Evolutionary conservation across 2,888 invertebrate species (phyloP), one percentile per base, ranked within the genome.

Genomic region (Ariolimax columbianus): DNA sequence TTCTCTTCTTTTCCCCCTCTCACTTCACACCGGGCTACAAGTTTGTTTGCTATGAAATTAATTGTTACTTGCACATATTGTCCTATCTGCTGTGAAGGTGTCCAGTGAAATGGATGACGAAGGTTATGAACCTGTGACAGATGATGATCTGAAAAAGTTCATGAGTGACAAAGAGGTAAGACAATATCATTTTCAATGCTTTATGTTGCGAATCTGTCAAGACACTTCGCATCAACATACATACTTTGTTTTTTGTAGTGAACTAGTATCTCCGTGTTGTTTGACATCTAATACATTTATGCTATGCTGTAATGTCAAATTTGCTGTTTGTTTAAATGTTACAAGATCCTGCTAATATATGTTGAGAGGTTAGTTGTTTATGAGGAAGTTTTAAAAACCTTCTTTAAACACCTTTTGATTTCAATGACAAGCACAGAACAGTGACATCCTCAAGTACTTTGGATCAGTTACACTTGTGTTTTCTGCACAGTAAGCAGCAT

Each of bases 151-250:
- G 63, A 72, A 75, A 73, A 63, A 84, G 55, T 79, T 84, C 55
- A 79, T 84, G 80, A 80, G 43, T 63, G 84, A 84, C 38, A 84
- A 80, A 63, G 84, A 84, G 84, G 84, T 84, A 80, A 36, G 36
- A 47, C 23, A 38, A 78, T 63, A 63, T 59, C n/a, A 19, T 78
- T 55, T 38, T 68, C 30, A 6, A 70, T 33, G 30, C 30, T 17
- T 66, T 30, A 19, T 26, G 4, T 63, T 1, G 59, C n/a, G 59
- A n/a, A 63, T 7, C 47, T 47, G 3, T 63, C 23, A 55, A 19
- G 14, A 19, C 55, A 55, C 55, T 11, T 63, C 59, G 11, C n/a
- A 63, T 4, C 23, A 63, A 63, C 59, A 63, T 63, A 26, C n/a
- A n/a, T 11, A 3, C 26, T 7, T 26, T 63, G 59, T n/a, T 4